phyloP scores from a whole-genome alignment of 2,797 vertebrate species.

The Sphenopsis melanotis region DNA sequence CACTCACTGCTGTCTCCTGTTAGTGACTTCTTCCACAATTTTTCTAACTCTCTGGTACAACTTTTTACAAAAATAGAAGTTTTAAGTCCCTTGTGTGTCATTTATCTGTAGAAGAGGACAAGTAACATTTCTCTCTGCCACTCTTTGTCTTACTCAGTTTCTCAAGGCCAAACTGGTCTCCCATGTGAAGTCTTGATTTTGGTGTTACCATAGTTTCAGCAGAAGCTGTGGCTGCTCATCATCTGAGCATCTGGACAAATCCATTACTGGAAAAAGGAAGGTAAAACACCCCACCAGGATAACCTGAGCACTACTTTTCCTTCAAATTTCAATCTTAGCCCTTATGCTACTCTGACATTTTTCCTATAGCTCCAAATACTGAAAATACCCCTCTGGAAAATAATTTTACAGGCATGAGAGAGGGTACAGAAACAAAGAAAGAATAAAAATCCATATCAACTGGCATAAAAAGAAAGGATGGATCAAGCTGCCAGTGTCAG shows the following conservation, averaged over 20 bases:
- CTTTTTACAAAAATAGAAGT: not conserved
- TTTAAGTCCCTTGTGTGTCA: not conserved
- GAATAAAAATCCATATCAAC: not conserved
- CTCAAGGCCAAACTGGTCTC: not conserved
- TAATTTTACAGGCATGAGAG: not conserved
- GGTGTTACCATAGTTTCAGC: not conserved
- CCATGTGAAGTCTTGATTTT: not conserved
- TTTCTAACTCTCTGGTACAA: not conserved
- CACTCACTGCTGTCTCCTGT: not conserved
- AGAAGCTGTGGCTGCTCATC: not conserved
- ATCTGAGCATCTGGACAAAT: not conserved
- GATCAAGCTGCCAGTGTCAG: not conserved
- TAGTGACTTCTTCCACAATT: not conserved
- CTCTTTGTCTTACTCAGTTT: not conserved
- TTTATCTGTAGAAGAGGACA: not conserved
- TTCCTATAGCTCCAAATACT: not conserved
- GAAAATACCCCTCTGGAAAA: not conserved
- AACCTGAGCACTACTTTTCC: not conserved
- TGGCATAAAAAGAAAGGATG: not conserved
- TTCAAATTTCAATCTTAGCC: not conserved
- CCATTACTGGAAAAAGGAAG: not conserved
- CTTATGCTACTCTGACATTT: not conserved
- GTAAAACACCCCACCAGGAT: not conserved
- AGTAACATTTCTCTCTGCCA: not conserved
- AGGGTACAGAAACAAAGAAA: not conserved